Percentiles rank a stretch among this genome's conserved stretches.
phyloP scores from a whole-genome alignment of 2,888 invertebrate genomes.

The Malthinus flaveolus region DNA sequence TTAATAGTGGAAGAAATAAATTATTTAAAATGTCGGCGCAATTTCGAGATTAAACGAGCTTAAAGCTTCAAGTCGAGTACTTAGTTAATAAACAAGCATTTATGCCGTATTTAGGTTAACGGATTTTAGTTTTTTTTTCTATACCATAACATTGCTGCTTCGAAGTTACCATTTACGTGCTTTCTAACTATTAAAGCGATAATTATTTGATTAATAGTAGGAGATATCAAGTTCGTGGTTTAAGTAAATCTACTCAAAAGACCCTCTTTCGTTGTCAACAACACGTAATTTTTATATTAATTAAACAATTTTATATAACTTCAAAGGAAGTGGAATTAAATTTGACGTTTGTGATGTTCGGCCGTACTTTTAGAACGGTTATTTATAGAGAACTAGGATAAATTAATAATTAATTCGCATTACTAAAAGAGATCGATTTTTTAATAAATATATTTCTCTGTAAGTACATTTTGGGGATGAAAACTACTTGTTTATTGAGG shows the following conservation, averaged over 20 bases:
- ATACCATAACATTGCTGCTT: conserved; percentile 18
- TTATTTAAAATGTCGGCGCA: no score
- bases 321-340: background rate
- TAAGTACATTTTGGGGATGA: no score
- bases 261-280: conserved; percentile 13
- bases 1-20: no score
- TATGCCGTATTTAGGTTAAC: conserved; percentile 17
- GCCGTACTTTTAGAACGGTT: no score
- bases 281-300: conserved; percentile 8
- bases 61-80: no score
- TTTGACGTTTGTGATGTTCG: background rate
- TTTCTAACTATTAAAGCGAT: conserved; percentile 19
- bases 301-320: background rate
- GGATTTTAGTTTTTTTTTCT: conserved; percentile 12
- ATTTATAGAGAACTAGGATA: no score
- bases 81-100: background rate
- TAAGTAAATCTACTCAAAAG: conserved; percentile 8
- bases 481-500: no score
- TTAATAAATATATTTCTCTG: no score
- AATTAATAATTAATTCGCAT: no score
- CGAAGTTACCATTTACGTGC: conserved; percentile 24
- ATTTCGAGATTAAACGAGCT: no score
- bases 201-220: conserved; percentile 25
- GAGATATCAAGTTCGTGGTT: conserved; percentile 22
- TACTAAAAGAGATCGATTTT: no score